A percentile compares a stretch with the other conserved stretches of the same genome.
phyloP scores from a whole-genome alignment of 2,888 invertebrate genomes.

The Liodrosophila aerea region DNA sequence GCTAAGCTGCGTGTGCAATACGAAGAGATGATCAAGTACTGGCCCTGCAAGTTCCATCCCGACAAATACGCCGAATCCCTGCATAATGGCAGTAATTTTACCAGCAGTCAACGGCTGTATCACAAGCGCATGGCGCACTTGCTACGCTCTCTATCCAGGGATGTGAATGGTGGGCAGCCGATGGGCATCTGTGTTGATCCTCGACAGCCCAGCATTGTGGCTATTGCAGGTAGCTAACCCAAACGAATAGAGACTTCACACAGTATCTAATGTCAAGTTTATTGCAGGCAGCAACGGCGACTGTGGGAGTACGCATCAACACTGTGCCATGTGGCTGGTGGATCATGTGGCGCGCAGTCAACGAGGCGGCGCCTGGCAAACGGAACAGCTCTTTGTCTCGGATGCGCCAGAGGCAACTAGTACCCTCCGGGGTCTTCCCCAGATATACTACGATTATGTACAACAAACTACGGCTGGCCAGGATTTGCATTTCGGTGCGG shows the following conservation, averaged over 20 bases:
- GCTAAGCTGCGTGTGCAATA: constrained; percentile 88
- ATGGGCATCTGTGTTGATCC: constrained; percentile 91
- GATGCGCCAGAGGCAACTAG: constrained; percentile 15
- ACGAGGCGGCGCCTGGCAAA: constrained; percentile 88
- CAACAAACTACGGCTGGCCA: constrained; percentile 74
- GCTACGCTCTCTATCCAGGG: constrained; percentile 68
- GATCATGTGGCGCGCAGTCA: constrained; percentile 93
- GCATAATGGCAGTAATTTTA: constrained; percentile 86
- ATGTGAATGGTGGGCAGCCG: constrained; percentile 73
- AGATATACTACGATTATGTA: constrained; percentile 79
- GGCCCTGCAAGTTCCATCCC: constrained; percentile 94
- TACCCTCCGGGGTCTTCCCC: constrained; percentile 82
- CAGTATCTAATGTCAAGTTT: too few species aligned
- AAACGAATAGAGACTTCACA: too few species aligned
- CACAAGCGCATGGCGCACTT: constrained; percentile 86
- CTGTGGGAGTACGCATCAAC: constrained; percentile 83
- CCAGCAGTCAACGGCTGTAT: constrained; percentile 82
- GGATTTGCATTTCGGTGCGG: constrained; percentile 84
- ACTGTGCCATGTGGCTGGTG: constrained; percentile 92
- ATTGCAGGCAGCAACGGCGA: constrained; percentile 16
- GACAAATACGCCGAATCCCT: constrained; percentile 89
- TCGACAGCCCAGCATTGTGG: constrained; percentile 85
- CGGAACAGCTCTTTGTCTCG: constrained; percentile 31
- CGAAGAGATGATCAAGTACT: constrained; percentile 84
- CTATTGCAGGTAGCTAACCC: constrained; percentile 83